Evolutionary conservation across 2,888 invertebrate species (phyloP).

Genomic region (Dynastes tityus): DNA sequence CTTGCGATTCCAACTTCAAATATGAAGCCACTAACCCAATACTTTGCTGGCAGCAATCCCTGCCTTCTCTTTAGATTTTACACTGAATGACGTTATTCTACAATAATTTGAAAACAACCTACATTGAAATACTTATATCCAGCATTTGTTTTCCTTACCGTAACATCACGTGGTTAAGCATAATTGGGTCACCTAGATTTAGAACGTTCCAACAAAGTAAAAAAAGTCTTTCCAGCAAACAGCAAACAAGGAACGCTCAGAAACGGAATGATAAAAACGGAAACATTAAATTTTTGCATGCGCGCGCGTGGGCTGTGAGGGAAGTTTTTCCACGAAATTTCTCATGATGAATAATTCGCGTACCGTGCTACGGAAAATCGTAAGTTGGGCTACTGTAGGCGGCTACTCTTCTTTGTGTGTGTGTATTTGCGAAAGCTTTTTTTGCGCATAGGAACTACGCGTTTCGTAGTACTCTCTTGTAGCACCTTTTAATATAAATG

Average conservation of each 20-base stretch:
- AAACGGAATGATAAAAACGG: constrained; percentile 2
- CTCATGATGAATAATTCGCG: constrained; percentile 14
- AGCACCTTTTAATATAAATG: too few species aligned
- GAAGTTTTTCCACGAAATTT: constrained; percentile 27
- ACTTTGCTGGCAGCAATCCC: too few species aligned
- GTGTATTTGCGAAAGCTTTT: neutral
- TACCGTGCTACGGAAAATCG: neutral
- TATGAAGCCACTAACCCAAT: too few species aligned
- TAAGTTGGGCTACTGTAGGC: neutral
- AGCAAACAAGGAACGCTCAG: neutral
- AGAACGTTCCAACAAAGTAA: neutral
- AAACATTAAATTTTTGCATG: constrained; percentile 16
- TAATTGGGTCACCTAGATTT: too few species aligned
- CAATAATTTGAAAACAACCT: too few species aligned
- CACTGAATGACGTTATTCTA: too few species aligned
- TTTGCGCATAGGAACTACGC: neutral
- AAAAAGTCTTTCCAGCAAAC: neutral
- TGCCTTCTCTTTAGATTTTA: too few species aligned
- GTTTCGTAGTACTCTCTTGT: too few species aligned
- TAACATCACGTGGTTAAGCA: too few species aligned
- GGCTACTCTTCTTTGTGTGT: neutral
- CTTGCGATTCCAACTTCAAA: too few species aligned
- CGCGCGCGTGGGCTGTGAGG: neutral
- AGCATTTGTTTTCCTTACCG: too few species aligned
- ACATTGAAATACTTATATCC: too few species aligned